Evolutionary conservation across 1,140 invertebrate species (phyloP).

Genomic region (Olivierus martensii): DNA sequence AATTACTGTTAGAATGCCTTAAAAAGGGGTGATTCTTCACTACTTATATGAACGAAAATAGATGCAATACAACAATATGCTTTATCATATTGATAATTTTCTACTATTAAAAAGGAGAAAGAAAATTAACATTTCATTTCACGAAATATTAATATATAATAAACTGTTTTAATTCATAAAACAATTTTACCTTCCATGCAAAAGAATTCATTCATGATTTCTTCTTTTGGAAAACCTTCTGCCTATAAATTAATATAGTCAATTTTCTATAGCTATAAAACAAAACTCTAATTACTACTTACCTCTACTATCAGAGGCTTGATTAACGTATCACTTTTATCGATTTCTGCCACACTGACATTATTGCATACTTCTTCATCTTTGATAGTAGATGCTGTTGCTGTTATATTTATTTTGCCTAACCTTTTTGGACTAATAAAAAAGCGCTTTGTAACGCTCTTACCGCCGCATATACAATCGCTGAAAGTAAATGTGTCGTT

Average conservation of each 20-base stretch:
- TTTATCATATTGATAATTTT: too few relatives aligned
- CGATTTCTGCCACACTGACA: not conserved
- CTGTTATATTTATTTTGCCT: constrained; percentile 39
- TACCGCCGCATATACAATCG: constrained; percentile 8
- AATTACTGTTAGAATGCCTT: too few relatives aligned
- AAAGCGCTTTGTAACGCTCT: constrained; percentile 31
- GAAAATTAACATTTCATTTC: too few relatives aligned
- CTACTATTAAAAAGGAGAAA: too few relatives aligned
- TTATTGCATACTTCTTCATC: constrained; percentile 6
- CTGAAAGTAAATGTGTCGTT: not conserved
- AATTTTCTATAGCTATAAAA: too few relatives aligned
- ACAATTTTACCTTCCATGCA: constrained; percentile 28
- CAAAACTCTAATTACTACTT: not conserved
- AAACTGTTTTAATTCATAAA: not conserved
- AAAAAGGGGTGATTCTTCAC: too few relatives aligned
- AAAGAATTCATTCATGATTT: constrained; percentile 41
- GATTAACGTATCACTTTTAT: constrained; percentile 4
- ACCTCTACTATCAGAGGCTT: constrained; percentile 41
- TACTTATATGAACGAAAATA: too few relatives aligned
- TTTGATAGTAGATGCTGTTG: constrained; percentile 31
- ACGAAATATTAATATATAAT: too few relatives aligned
- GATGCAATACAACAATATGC: too few relatives aligned
- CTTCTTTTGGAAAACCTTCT: constrained; percentile 30
- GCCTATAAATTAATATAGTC: constrained; percentile 21
- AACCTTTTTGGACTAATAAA: constrained; percentile 34